Evolutionary conservation across 2,797 vertebrate species (phyloP), one percentile per base, ranked within the genome.

Genomic region (Phylloscopus collybita): DNA sequence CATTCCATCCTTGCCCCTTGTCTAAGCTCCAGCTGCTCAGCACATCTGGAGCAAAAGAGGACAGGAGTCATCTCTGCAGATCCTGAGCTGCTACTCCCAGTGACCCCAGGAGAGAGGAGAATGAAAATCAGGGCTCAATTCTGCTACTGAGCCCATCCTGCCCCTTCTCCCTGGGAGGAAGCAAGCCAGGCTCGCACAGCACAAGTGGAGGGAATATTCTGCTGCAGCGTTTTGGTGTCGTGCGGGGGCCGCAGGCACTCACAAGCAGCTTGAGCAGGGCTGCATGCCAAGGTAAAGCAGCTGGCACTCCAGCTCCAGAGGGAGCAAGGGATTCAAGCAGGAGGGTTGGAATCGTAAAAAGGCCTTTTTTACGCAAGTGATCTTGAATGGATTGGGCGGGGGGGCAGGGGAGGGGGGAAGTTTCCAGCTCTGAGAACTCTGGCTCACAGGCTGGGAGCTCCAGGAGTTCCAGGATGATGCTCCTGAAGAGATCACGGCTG

Each of bases 221-320:
- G 64, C 71, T 47, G 79, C 85, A 75, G 84, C 69, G 2, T 22
- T 22, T 45, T 9, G 2, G 64, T 20, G 36, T 26, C 10, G 11
- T 42, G 91, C 1, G 67, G 78, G 92, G 86, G 84, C 71, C 4
- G 53, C 79, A 54, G 78, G 78, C 94, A 80, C 51, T 76, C 1
- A 1, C 38, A 49, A 93, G 93, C 94, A 91, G 93, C 81, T 82
- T 89, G 91, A 9, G 9, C 29, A 2, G 89, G 95, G 93, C 87
- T 5, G 57, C n/a, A 8, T 60, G 96, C 95, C 96, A 97, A 96
- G 82, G 75, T 20, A 90, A 90, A 96, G 92, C 95, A 92, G 93
- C 95, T 94, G 94, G 92, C 80, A 91, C 92, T 88, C 79, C 91
- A 80, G 66, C 26, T 40, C 25, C 74, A 76, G 57, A 71, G 74